Evolutionary conservation across 2,113 vertebrate species (phyloP).

Genomic region (Sardina pilchardus): DNA sequence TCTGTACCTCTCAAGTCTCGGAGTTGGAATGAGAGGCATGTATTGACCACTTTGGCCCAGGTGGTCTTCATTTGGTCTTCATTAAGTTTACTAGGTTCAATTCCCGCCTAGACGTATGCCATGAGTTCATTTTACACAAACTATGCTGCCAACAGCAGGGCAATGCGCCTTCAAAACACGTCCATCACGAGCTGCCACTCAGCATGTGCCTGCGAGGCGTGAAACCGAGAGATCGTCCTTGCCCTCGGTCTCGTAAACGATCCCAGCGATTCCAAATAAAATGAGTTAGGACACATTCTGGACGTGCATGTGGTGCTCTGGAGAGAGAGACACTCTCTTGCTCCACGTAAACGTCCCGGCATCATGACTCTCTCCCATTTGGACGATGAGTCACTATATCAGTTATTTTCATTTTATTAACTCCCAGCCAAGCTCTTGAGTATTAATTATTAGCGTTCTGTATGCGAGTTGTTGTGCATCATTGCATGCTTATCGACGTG

Average conservation of each 20-base stretch:
- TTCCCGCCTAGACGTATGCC: conserved; percentile 12
- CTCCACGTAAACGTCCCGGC: neutral
- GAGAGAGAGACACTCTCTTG: neutral
- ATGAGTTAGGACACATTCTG: neutral
- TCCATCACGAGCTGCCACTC: conserved; percentile 15
- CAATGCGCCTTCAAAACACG: neutral
- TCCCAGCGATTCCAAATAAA: neutral
- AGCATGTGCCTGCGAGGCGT: neutral
- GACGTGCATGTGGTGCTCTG: neutral
- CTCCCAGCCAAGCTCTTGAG: neutral
- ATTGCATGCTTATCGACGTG: neutral
- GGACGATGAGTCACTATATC: neutral
- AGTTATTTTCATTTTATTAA: neutral
- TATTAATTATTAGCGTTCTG: neutral
- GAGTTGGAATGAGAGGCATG: conserved; percentile 8
- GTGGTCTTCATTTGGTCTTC: conserved; percentile 18
- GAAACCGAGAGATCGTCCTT: neutral
- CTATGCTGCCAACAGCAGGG: neutral
- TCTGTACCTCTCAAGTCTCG: neutral
- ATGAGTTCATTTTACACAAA: conserved; percentile 15
- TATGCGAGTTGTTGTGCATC: neutral
- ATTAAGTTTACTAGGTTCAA: conserved; percentile 17
- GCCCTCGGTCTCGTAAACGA: neutral
- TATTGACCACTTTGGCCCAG: conserved; percentile 8
- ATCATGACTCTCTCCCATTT: neutral